Evolutionary conservation across 1,140 invertebrate species (phyloP), one percentile per base, ranked within the genome.

Genomic region (Drosophila pallidifrons): DNA sequence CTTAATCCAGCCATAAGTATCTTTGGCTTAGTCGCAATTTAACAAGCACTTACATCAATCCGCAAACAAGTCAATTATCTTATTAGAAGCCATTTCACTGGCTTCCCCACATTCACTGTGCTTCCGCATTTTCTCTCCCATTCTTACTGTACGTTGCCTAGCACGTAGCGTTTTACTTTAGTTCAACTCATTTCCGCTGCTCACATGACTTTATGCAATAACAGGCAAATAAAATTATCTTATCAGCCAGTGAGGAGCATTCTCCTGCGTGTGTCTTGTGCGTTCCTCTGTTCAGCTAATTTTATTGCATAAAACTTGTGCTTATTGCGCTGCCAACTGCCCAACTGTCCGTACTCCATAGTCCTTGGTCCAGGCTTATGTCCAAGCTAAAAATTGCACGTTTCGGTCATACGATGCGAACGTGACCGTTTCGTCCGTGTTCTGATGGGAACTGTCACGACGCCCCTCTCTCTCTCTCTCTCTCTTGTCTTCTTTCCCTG

Each of bases 161-260:
- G 57, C 83, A 87, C 83, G 85, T 89, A 88, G 59, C 77, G 66
- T 61, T 88, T 89, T 81, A 80, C 85, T 80, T 88, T 77, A 83
- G 85, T 70, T 89, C 79, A 88, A 87, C 83, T 87, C 83, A 87
- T 87, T 87, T 87, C 83, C 83, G 80, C 73, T 58, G 66, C 77
- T 87, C 83, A 83, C 85, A 88, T 89, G 85, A 89, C 85, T 89
- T 89, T 89, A 89, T 89, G 83, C 83, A 89, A 89, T 89, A 88
- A 89, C 83, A 75, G 76, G 59, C 77, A 89, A 87, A 88, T 88
- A 88, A 89, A 88, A 89, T 88, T 88, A 88, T 88, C 83, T 88
- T 89, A 88, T 88, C 83, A 88, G 85, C 73, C 60, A 75, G 66
- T 70, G 81, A 82, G 80, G 8, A 57, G 70, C 60, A 51, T 58